Evolutionary conservation across 2,113 vertebrate genomes (phyloP).

Genomic region (Chiloscyllium plagiosum): DNA sequence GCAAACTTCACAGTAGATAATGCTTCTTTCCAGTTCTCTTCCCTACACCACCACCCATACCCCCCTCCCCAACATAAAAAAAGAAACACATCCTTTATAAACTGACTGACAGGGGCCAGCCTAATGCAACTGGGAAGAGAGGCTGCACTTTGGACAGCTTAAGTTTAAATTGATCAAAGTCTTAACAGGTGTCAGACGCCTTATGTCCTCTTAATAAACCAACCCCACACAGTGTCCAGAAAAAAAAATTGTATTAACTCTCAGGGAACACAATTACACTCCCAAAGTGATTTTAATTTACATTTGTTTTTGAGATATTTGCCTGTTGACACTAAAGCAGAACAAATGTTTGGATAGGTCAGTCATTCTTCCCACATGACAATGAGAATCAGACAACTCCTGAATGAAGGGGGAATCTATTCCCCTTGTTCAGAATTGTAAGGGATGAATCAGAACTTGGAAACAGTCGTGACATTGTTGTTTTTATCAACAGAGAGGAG

Average conservation of each 20-base stretch:
- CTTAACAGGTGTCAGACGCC: neutral
- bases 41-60: neutral
- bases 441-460: neutral
- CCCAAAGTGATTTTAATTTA: neutral
- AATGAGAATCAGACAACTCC: neutral
- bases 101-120: neutral
- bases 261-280: neutral
- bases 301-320: no score
- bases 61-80: no score
- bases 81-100: neutral
- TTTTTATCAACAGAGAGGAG: neutral
- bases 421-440: neutral
- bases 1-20: neutral
- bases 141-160: neutral
- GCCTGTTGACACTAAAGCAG: no score
- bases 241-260: neutral
- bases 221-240: neutral
- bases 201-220: neutral
- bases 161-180: neutral
- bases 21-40: neutral
- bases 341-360: neutral
- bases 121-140: neutral
- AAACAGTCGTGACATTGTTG: neutral
- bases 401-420: neutral
- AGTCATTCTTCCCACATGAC: neutral